phyloP scores from a whole-genome alignment of 2,113 vertebrate species.

The Rhagologus leucostigma region DNA sequence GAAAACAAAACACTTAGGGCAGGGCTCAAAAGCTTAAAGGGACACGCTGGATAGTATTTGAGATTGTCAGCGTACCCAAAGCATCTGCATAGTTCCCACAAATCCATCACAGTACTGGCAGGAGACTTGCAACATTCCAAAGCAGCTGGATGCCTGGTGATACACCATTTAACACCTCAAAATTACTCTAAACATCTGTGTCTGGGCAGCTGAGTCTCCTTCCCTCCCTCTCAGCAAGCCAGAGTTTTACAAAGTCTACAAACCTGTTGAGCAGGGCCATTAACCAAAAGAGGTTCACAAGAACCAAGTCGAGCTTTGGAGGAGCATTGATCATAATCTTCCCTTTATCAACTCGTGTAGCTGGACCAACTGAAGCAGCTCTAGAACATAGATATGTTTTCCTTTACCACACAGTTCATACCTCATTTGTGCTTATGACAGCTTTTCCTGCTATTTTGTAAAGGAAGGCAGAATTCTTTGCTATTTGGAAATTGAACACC shows the following conservation, averaged over 20 bases:
- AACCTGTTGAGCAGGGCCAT: not conserved
- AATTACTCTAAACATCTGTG: not conserved
- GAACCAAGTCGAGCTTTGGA: not conserved
- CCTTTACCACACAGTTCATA: not conserved
- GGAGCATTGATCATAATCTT: not conserved
- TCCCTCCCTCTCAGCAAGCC: not conserved
- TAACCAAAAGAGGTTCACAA: not conserved
- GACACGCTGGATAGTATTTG: not conserved
- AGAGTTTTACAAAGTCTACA: not conserved
- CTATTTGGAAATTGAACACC: not conserved
- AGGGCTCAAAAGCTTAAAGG: not conserved
- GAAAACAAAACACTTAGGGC: not conserved
- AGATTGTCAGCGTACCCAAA: not conserved
- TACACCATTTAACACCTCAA: not conserved
- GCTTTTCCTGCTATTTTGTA: not conserved
- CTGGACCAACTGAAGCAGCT: not conserved
- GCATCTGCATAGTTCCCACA: not conserved
- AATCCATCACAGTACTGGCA: not conserved
- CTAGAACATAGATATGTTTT: not conserved
- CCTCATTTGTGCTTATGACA: not conserved
- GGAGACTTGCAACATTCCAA: not conserved
- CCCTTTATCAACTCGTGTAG: accelerated
- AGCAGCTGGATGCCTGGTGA: not conserved
- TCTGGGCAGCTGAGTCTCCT: not conserved
- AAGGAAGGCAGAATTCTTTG: not conserved